phyloP scores from a whole-genome alignment of 2,113 vertebrate genomes.

The Sinocyclocheilus anshuiensis region DNA sequence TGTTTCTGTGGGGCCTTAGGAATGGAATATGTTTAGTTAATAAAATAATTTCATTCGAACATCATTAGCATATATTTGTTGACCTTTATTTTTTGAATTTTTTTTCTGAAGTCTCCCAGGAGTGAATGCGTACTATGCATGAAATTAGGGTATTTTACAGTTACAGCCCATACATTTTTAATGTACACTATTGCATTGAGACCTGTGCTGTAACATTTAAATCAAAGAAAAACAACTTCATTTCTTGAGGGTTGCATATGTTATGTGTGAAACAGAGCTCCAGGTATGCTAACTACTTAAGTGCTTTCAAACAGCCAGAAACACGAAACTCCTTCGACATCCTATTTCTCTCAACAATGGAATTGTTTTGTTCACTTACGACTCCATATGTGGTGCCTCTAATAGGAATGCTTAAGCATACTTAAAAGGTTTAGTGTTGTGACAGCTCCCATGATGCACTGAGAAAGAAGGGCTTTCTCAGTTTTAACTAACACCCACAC shows the following conservation, averaged over 20 bases:
- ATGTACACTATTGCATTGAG: background rate
- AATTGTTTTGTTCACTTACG: conserved; percentile 53
- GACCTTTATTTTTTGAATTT: background rate
- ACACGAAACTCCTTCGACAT: conserved; percentile 62
- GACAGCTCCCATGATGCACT: conserved; percentile 55
- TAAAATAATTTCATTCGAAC: conserved; percentile 59
- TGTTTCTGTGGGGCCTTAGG: conserved; percentile 62
- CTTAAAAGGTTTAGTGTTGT: conserved; percentile 60
- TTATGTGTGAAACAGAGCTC: conserved; percentile 27
- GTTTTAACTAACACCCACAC: background rate
- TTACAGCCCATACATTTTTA: background rate
- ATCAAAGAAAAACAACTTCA: background rate
- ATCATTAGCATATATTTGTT: conserved; percentile 62
- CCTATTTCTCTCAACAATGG: conserved; percentile 55
- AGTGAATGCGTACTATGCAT: conserved; percentile 12
- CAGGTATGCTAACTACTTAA: conserved; percentile 67
- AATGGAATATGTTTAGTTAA: conserved; percentile 64
- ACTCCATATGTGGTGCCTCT: conserved; percentile 54
- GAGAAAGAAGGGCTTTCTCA: conserved; percentile 41
- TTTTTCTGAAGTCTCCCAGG: background rate
- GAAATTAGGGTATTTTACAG: background rate
- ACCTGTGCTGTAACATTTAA: background rate
- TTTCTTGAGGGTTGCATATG: background rate
- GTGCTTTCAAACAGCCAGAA: conserved; percentile 55
- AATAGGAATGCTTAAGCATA: conserved; percentile 63